Conservation (phyloP, 2,113 vertebrate species). For the Verasper variegatus region DNA sequence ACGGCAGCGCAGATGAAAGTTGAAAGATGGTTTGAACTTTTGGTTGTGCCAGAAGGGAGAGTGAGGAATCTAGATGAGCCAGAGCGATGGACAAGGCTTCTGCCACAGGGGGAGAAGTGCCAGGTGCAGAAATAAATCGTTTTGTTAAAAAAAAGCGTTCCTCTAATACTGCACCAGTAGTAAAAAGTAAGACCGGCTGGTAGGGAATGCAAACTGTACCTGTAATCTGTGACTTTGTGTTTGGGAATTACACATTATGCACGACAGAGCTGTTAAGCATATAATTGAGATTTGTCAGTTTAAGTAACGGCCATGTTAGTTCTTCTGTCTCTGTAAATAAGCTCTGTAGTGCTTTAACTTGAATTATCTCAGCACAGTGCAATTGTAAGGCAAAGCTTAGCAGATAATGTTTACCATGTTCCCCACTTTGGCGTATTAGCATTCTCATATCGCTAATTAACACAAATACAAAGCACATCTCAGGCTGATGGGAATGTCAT, state of each 20-base stretch:
- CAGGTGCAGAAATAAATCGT: slow-evolving; percentile 20
- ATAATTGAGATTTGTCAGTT: too few species aligned
- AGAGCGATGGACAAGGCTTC: slow-evolving; percentile 16
- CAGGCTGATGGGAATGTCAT: not conserved
- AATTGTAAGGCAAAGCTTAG: not conserved
- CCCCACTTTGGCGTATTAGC: not conserved
- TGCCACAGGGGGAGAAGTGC: slow-evolving; percentile 26
- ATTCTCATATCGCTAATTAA: not conserved
- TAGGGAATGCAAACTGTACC: not conserved
- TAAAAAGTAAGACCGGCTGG: not conserved
- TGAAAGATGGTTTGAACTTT: slow-evolving; percentile 59
- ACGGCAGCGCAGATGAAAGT: slow-evolving; percentile 52
- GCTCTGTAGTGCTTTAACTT: too few species aligned
- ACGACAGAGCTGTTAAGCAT: too few species aligned
- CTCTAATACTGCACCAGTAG: not conserved
- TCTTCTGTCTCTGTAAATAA: not conserved
- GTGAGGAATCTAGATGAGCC: slow-evolving; percentile 16
- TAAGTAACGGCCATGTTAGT: too few species aligned
- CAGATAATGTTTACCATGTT: not conserved
- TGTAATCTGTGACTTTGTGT: not conserved
- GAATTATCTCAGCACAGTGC: not conserved
- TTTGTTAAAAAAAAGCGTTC: slow-evolving; percentile 4
- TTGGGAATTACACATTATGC: too few species aligned
- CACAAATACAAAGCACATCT: not conserved
- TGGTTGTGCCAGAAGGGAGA: slow-evolving; percentile 29